Evolutionary conservation across 2,797 vertebrate species (phyloP), one percentile per base, ranked within the genome.

Genomic region (Helicolenus hilgendorfi): DNA sequence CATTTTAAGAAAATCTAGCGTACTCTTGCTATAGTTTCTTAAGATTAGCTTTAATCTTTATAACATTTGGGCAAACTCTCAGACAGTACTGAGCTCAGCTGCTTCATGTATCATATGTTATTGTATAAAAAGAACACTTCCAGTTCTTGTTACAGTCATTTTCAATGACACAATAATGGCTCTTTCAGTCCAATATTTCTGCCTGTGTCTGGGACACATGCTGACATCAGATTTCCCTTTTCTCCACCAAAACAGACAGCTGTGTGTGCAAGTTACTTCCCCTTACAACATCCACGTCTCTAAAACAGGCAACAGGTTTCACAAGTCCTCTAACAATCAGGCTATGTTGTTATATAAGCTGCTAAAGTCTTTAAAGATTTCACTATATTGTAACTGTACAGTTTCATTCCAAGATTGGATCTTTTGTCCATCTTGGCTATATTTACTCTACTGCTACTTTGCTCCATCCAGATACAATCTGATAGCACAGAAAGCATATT

Each of bases 161-260:
- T 77, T 41, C 72, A 74, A 18, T 62, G 60, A 72, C 41, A 49
- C 22, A 35, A 77, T 70, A 64, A 81, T 70, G 20, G n/a, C 20
- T 78, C 29, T 22, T 71, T 72, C 11, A 41, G 3, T 53, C 14
- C 38, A 59, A 7, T 68, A 69, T 74, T 83, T 88, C 53, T 62
- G 41, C 24, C 62, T 79, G 35, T 76, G 31, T 76, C 62, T 75
- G 27, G 2, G 35, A 74, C 27, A 26, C 15, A 64, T 15, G 4
- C 69, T 59, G 15, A 74, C 58, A 59, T 76, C 69, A 89, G 55
- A 86, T 84, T 94, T 78, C 82, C 83, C 68, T 71, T 92, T 90
- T 49, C 33, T 72, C 35, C 72, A 71, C 22, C 9, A 83, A 79
- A 82, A 77, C 75, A 83, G 15, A 81, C 62, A 78, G 62, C 79